Base-by-base conservation (phyloP, 2,797 vertebrate species). In the Cuculus canorus region DNA sequence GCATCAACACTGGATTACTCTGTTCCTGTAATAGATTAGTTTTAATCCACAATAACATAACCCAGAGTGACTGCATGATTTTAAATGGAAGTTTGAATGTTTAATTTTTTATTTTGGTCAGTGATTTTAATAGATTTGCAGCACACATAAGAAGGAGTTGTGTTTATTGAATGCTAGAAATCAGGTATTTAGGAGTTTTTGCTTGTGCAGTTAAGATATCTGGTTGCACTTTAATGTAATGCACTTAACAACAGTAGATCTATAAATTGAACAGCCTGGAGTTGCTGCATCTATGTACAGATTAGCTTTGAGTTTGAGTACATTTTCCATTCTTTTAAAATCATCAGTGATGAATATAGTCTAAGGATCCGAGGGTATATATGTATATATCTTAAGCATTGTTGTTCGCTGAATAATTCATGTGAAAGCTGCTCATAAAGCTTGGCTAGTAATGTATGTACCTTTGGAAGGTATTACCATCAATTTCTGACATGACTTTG, bases 31-130 rank as follows among this genome's bases (percentile, higher is more conserved):
- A 96, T 83, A 97, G 97, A 96, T 97, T 96, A 61, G 57, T 97
- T 98, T 77, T 98, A 98, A 98, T 98, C 98, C 93, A 92, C 92
- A 93, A 39, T 94, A 97, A 97, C 95, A 71, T 92, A 97, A 95
- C 66, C 75, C 96, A 97, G 98, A 98, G 97, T 93, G 56, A 86
- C 82, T 88, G 61, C 45, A 14, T 56, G 54, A 56, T 94, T 92
- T 88, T 77, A 82, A 94, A 70, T 63, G 53, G 48, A 37, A 90
- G 90, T 92, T 85, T 95, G 76, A 89, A 89, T 91, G 80, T 95
- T 97, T 95, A 82, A 76, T 85, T 94, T 79, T 93, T 73, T 87
- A 43, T 95, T 97, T 96, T 52, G 23, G 83, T 89, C 84, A 45
- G 72, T 90, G 71, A 88, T 97, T 97, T 95, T 80, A 94, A 88